Percentiles rank a stretch among this genome's conserved stretches.
Conservation (phyloP, 2,888 invertebrate genomes). For the Synergus umbraculus region DNA sequence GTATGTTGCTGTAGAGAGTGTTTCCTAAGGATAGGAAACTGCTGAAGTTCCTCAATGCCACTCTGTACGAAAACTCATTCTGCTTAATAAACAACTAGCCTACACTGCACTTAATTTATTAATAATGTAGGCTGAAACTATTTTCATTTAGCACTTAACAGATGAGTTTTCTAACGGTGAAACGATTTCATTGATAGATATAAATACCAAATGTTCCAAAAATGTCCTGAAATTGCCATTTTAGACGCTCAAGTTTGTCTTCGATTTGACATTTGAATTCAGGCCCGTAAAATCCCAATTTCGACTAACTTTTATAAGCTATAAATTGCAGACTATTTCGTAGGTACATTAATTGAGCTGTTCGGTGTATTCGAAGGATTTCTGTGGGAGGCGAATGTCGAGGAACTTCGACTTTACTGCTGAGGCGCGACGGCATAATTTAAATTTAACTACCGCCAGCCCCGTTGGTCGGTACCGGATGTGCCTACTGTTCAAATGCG, state of each 20-base stretch:
- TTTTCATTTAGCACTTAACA: too few species aligned
- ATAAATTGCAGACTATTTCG: background rate
- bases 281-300: background rate
- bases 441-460: constrained; percentile 24
- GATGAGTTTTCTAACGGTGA: too few species aligned
- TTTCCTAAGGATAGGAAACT: background rate
- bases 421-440: constrained; percentile 24
- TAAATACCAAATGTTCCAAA: too few species aligned
- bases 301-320: background rate
- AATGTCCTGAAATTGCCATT: too few species aligned
- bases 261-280: too few species aligned
- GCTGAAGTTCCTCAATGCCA: background rate
- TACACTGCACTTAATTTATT: too few species aligned
- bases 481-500: constrained; percentile 31
- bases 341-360: background rate
- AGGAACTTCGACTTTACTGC: constrained; percentile 8
- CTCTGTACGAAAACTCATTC: background rate
- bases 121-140: too few species aligned
- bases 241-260: too few species aligned
- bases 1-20: background rate
- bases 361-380: background rate
- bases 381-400: background rate
- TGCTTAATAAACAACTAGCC: background rate
- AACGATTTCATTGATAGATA: too few species aligned
- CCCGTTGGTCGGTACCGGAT: background rate